Percentiles rank a stretch among this genome's conserved stretches.
phyloP scores from a whole-genome alignment of 1,140 invertebrate species.

The Fragariocoptes setiger region DNA sequence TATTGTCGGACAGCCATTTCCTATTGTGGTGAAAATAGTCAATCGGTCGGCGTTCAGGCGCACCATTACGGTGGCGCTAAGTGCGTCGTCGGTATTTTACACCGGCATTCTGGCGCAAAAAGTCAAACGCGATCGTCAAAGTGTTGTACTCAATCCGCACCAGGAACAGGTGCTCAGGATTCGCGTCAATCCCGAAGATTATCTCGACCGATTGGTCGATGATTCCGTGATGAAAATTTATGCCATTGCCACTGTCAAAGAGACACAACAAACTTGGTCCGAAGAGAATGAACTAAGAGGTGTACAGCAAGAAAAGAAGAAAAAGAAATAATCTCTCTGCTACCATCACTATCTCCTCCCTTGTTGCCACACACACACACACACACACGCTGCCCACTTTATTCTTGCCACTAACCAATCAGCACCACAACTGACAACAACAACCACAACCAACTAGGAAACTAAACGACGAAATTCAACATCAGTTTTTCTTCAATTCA shows the following conservation, averaged over 20 bases:
- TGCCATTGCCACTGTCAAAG: slow-evolving; percentile 39
- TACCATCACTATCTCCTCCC: too few species aligned
- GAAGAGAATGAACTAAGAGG: slow-evolving; percentile 62
- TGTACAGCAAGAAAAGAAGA: too few species aligned
- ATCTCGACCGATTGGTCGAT: slow-evolving; percentile 36
- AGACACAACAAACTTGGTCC: slow-evolving; percentile 55
- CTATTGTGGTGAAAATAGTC: slow-evolving; percentile 10
- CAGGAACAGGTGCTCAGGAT: slow-evolving; percentile 29
- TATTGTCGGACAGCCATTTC: slow-evolving; percentile 45
- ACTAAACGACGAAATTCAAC: too few species aligned
- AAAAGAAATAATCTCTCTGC: too few species aligned
- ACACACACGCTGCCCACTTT: too few species aligned
- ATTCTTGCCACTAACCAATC: too few species aligned
- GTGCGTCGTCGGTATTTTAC: slow-evolving; percentile 36
- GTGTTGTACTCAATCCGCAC: slow-evolving; percentile 8
- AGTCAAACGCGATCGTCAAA: slow-evolving; percentile 29
- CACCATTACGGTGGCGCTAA: slow-evolving; percentile 28
- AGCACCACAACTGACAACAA: too few species aligned
- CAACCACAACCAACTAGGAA: too few species aligned
- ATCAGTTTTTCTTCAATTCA: too few species aligned
- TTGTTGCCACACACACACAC: too few species aligned
- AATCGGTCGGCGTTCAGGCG: slow-evolving; percentile 22
- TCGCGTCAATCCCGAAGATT: slow-evolving; percentile 42
- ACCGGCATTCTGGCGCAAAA: slow-evolving; percentile 32
- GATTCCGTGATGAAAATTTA: slow-evolving; percentile 52